Evolutionary conservation across 2,113 vertebrate genomes (phyloP).

Genomic region (Felis chaus): DNA sequence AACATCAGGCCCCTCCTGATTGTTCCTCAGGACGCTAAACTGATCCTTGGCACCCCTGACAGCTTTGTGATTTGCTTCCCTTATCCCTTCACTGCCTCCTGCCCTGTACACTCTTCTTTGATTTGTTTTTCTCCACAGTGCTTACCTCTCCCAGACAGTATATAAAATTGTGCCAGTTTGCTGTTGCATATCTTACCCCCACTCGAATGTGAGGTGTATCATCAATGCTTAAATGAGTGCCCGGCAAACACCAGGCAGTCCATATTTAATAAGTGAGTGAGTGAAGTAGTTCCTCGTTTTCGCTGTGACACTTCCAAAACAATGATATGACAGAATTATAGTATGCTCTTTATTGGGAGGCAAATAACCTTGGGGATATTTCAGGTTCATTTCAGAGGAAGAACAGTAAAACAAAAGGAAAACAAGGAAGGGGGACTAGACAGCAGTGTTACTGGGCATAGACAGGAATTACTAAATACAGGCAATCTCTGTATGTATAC

Average conservation of each 20-base stretch:
- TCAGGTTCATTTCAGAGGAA: neutral
- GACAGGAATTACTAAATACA: neutral
- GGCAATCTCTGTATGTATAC: neutral
- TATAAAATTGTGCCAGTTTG: neutral
- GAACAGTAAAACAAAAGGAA: neutral
- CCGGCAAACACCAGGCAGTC: neutral
- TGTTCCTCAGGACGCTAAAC: neutral
- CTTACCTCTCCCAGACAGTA: neutral
- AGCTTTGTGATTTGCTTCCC: neutral
- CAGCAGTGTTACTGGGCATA: neutral
- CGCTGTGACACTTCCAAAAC: neutral
- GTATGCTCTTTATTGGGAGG: neutral
- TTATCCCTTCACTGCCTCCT: neutral
- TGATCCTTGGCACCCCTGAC: neutral
- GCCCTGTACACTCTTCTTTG: neutral
- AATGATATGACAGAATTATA: constrained; percentile 36
- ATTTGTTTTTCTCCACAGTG: neutral
- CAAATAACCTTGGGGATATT: constrained; percentile 13
- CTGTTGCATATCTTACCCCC: neutral
- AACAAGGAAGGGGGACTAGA: neutral
- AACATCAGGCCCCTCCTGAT: neutral
- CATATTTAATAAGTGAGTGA: neutral
- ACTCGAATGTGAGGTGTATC: neutral
- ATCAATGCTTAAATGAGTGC: neutral
- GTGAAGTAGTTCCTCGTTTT: constrained; percentile 52